Base-by-base conservation (phyloP, 2,888 invertebrate species). In the Andrena flavipes region DNA sequence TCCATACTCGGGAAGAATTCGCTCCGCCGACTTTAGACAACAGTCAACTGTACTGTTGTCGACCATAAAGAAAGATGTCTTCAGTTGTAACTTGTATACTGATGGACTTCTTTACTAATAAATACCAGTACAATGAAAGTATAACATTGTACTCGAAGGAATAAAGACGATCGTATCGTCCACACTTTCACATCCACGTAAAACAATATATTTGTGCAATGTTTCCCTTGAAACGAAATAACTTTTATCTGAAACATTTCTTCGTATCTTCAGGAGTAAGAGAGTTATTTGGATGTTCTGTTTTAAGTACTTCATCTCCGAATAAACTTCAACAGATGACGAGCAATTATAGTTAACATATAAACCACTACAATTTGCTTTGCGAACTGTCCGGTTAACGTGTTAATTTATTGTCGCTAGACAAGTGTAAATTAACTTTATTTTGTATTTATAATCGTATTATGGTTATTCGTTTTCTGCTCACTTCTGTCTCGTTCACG, bases 301-400 rank as follows among this genome's bases (percentile, higher is more conserved):
- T 77, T 78, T 78, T 60, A 62, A 62, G 42, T 67, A 23, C 16
- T 23, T 51, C 42, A n/a, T 13, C 29, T 8, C 62, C 2, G 51
- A 35, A 60, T 62, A 65, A 30, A 60, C 16, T 62, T 79, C 54
- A 26, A 51, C 54, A 10, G 56, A 33, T 49, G 67, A 54, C 23
- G 20, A 54, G 42, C 70, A 67, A 30, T 23, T 56, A n/a, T 26
- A 42, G 33, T 65, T 71, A 76, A 71, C 48, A 62, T 71, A 60
- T 51, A 72, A 33, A 62, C 26, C n/a, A 42, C 8, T 71, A 56
- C 20, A 13, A 56, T 4, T 49, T 29, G 49, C 7, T 33, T 64
- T 56, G 48, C 26, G 20, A 49, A n/a, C 59, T 16, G 23, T 4
- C 64, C 30, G 70, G 51, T 51, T 70, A 56, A 69, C 30, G 23